These are phyloP conservation scores for Tenrec ecaudatus DNA, from an alignment of 2,113 vertebrate genomes.

Conservation along the genomic window DNA sequence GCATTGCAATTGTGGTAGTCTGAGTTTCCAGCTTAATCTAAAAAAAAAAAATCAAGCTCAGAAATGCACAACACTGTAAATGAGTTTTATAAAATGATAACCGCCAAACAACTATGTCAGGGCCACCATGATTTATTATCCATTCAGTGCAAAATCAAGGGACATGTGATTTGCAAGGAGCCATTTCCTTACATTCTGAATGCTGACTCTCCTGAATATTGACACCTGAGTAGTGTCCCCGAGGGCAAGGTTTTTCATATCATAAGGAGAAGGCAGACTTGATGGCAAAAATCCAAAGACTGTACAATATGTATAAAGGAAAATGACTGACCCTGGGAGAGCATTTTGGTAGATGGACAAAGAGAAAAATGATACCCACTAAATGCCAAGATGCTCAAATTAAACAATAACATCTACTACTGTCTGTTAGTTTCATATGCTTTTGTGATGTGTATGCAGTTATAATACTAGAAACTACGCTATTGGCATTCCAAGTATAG, in stretches of 20 bases:
- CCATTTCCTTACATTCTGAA: not conserved
- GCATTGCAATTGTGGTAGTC: not conserved
- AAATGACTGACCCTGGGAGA: not conserved
- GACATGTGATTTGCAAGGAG: not conserved
- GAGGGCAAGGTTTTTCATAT: not conserved
- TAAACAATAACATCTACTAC: not conserved
- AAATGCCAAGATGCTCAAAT: not conserved
- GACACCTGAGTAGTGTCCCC: not conserved
- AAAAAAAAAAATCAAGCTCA: not conserved
- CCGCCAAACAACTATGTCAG: not conserved
- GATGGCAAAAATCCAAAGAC: not conserved
- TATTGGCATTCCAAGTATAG: not conserved
- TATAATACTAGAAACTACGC: not conserved
- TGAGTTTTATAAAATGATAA: not conserved
- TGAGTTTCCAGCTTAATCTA: constrained; percentile 36
- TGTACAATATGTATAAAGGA: not conserved
- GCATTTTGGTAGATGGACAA: not conserved
- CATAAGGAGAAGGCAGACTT: not conserved
- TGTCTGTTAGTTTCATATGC: not conserved
- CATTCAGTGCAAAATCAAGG: not conserved
- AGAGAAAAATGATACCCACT: not conserved
- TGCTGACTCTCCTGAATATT: not conserved
- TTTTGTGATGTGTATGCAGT: not conserved
- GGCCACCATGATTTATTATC: not conserved
- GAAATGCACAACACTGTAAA: not conserved